Evolutionary conservation across 2,797 vertebrate genomes (phyloP).

Genomic region (Onychomys arenicola): DNA sequence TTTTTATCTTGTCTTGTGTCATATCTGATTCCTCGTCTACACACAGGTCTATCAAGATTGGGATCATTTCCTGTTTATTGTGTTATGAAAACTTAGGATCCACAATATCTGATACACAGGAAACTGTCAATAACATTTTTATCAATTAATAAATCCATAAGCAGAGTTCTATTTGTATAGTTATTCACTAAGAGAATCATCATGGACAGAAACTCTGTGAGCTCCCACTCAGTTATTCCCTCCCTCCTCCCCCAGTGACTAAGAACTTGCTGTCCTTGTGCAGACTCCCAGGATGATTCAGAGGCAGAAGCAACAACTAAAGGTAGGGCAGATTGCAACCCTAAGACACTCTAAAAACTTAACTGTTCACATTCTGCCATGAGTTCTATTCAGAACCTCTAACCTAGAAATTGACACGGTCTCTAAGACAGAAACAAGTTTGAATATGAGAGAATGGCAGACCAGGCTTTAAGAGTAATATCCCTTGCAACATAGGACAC

Average conservation of each 20-base stretch:
- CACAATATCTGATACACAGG: neutral
- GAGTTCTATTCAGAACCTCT: neutral
- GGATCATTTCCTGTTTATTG: neutral
- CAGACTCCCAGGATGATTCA: neutral
- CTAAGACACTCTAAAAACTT: neutral
- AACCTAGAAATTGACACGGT: neutral
- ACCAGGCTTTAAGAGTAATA: neutral
- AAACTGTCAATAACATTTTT: neutral
- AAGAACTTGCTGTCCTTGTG: rapidly evolving
- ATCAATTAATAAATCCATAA: neutral
- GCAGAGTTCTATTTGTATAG: neutral
- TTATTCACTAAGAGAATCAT: neutral
- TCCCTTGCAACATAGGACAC: neutral
- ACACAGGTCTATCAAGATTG: neutral
- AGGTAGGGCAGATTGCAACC: neutral
- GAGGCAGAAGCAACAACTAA: neutral
- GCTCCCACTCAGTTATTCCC: neutral
- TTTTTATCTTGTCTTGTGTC: neutral
- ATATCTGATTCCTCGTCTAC: neutral
- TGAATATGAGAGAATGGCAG: neutral
- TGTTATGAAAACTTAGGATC: neutral
- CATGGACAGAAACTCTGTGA: neutral
- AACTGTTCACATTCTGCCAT: neutral
- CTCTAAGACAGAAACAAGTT: neutral
- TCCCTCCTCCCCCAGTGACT: neutral